phyloP scores from a whole-genome alignment of 2,113 vertebrate genomes.

The Silurus asotus region DNA sequence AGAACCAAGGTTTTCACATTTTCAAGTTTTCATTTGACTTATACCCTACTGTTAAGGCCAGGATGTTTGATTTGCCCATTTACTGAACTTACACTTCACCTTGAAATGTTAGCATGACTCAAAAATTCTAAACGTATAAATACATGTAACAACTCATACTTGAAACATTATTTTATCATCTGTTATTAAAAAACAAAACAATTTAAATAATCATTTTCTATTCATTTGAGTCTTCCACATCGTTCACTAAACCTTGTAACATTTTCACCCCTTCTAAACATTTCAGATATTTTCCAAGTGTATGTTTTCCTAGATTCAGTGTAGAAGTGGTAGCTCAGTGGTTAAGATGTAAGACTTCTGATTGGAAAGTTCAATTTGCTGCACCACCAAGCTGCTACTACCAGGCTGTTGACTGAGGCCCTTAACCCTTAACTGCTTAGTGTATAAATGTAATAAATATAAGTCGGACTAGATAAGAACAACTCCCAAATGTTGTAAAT shows the following conservation, averaged over 20 bases:
- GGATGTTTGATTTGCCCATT: neutral
- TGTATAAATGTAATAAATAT: too few relatives aligned
- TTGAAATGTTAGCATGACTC: neutral
- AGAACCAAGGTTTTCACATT: too few relatives aligned
- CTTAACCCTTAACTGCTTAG: too few relatives aligned
- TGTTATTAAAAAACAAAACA: neutral
- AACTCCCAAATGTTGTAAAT: too few relatives aligned
- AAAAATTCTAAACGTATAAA: neutral
- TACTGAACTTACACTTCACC: neutral
- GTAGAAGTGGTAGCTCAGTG: too few relatives aligned
- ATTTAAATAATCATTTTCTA: neutral
- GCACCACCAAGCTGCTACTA: too few relatives aligned
- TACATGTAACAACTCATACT: neutral
- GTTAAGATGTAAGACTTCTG: too few relatives aligned
- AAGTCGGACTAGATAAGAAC: too few relatives aligned
- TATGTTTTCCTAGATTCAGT: neutral
- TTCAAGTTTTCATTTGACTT: neutral
- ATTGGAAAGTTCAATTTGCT: too few relatives aligned
- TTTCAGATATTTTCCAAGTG: neutral
- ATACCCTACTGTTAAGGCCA: neutral
- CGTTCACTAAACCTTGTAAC: neutral
- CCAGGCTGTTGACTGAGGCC: too few relatives aligned
- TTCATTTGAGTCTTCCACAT: neutral
- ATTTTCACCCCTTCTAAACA: neutral
- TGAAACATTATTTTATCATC: neutral